Base-by-base conservation (phyloP, 2,888 invertebrate genomes). In the Lamproptera curius region DNA sequence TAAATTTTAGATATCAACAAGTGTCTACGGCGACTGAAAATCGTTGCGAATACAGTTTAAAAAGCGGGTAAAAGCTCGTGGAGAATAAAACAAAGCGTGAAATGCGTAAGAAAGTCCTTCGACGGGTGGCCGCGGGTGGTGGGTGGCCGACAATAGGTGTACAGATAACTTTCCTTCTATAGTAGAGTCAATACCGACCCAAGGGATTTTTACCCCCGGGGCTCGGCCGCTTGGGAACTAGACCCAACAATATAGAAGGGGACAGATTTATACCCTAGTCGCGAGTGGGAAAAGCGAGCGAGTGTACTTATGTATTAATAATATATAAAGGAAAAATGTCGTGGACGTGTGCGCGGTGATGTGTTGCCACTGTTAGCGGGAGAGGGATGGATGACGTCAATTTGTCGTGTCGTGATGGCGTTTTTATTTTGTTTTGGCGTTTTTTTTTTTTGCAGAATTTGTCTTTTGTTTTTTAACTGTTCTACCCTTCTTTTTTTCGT, bases 321-420 rank as follows among this genome's bases (percentile, higher is more conserved):
- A 86, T 86, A 86, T 86, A 87, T 84, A 87, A 82, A 85, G 86
- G 85, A 87, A 87, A 87, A 86, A 86, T 86, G 80, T 76, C 76
- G 86, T 79, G 85, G 80, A 85, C 83, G 82, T 83, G 83, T 75
- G 75, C 73, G 63, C 80, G 78, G 86, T 86, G 85, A 87, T 86
- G 83, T 86, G 86, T 86, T 76, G 85, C 77, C 78, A 85, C 82
- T 82, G 85, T 86, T 86, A 85, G 86, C 73, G 56, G 72, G 85
- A 86, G 80, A 76, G 84, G 84, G 87, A 87, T 83, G 73, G 86
- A 86, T 85, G 85, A 81, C 86, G 74, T 82, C 87, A 81, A 86
- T 87, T 87, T 87, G 86, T 86, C 80, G 82, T 80, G 75, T 86
- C 87, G 82, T 87, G 85, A 87, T 87, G 81, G 86, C 80, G 83